Conservation (phyloP, 1,140 invertebrate species). For the Drosophila lacertosa region DNA sequence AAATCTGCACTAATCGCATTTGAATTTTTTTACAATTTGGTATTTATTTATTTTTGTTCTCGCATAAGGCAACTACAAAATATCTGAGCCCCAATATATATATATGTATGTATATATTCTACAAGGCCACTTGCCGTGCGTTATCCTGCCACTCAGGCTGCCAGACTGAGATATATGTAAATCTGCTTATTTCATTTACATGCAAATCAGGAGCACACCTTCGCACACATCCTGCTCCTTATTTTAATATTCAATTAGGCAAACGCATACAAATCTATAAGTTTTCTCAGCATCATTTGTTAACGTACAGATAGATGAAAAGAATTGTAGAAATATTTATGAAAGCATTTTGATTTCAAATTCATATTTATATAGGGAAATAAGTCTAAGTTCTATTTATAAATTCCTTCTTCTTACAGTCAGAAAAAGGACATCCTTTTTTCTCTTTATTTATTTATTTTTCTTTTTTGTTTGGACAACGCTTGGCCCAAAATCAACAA, state of each 20-base stretch:
- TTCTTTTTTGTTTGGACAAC: neutral
- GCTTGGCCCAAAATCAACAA: constrained; percentile 9
- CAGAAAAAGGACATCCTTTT: neutral
- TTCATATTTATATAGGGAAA: neutral
- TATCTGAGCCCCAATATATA: constrained; percentile 2
- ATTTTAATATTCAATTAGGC: constrained; percentile 20
- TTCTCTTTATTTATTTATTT: neutral
- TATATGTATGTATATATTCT: too few relatives aligned
- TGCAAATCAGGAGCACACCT: constrained; percentile 58
- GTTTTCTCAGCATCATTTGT: neutral
- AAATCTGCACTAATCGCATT: constrained; percentile 76
- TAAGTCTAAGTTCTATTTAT: neutral
- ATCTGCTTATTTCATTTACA: constrained; percentile 63
- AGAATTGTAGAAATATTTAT: too few relatives aligned
- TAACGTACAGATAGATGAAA: neutral
- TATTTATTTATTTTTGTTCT: neutral
- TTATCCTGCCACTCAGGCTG: constrained; percentile 24
- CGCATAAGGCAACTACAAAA: constrained; percentile 34
- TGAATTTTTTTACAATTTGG: constrained; percentile 58
- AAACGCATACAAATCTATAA: neutral
- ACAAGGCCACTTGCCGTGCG: constrained; percentile 7
- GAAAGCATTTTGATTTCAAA: too few relatives aligned
- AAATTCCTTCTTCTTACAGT: neutral
- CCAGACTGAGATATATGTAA: constrained; percentile 46
- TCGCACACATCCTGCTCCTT: too few relatives aligned